Evolutionary conservation across 2,797 vertebrate species (phyloP).

Genomic region (Taenioides sp.): DNA sequence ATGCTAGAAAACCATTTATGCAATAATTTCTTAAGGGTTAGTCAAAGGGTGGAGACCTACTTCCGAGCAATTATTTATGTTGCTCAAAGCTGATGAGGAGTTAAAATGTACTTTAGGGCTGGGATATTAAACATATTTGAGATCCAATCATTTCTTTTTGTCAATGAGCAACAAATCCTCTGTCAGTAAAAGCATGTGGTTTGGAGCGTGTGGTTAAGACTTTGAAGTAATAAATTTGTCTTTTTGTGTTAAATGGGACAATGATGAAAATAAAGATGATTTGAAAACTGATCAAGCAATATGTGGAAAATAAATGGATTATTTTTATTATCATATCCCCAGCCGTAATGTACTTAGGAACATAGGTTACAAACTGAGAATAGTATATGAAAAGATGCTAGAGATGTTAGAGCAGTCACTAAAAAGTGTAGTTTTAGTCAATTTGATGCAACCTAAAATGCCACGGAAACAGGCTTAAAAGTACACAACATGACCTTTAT

Average conservation of each 20-base stretch:
- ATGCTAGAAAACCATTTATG: conserved; percentile 5
- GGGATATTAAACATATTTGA: not conserved
- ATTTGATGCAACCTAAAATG: not conserved
- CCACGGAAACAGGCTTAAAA: conserved; percentile 9
- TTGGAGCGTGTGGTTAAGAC: too few species aligned
- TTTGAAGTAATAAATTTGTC: too few species aligned
- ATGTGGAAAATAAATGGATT: too few species aligned
- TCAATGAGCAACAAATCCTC: not conserved
- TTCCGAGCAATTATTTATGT: conserved; percentile 13
- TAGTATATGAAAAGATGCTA: conserved; percentile 14
- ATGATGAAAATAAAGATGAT: too few species aligned
- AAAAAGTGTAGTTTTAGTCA: not conserved
- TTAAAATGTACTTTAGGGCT: conserved; percentile 27
- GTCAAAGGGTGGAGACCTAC: conserved; percentile 12
- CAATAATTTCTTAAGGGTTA: conserved; percentile 7
- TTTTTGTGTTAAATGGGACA: too few species aligned
- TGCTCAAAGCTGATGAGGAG: conserved; percentile 33
- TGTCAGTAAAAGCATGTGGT: too few species aligned
- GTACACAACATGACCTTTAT: conserved; percentile 32
- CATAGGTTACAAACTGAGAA: conserved; percentile 20
- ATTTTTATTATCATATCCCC: too few species aligned
- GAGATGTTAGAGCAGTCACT: conserved; percentile 13
- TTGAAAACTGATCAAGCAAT: too few species aligned
- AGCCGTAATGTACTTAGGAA: not conserved
- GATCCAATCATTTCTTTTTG: not conserved